Evolutionary conservation across 1,140 invertebrate species (phyloP).

Genomic region (Euglossa dilemma): DNA sequence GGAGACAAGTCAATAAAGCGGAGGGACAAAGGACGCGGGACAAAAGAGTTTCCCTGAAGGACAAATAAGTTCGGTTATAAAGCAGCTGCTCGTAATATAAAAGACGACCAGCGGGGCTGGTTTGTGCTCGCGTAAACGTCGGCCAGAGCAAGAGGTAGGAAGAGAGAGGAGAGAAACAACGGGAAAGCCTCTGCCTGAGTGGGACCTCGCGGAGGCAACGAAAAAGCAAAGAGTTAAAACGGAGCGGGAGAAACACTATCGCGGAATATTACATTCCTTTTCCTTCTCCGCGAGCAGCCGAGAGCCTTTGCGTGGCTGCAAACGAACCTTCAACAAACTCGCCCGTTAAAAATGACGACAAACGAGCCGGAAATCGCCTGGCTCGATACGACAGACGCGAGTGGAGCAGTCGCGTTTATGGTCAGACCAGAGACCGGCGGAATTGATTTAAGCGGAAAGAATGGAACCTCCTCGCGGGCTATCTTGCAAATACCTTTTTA

Average conservation of each 20-base stretch:
- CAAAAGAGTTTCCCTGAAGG: constrained; percentile 6
- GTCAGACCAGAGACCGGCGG: not conserved
- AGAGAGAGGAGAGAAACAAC: not conserved
- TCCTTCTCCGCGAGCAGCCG: not conserved
- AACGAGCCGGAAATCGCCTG: not conserved
- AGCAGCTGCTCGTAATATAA: constrained; percentile 33
- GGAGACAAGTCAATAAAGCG: constrained; percentile 28
- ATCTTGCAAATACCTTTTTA: too few species aligned
- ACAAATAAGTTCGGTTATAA: constrained; percentile 50
- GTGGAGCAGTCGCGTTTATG: too few species aligned
- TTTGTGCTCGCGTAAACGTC: not conserved
- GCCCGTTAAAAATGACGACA: not conserved
- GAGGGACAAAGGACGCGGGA: not conserved
- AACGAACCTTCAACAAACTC: not conserved
- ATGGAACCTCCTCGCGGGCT: too few species aligned
- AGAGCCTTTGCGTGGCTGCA: not conserved
- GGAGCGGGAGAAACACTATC: not conserved
- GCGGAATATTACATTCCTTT: constrained; percentile 6
- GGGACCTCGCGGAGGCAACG: not conserved
- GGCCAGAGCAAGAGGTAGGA: not conserved
- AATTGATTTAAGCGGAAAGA: too few species aligned
- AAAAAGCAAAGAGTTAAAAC: constrained; percentile 14
- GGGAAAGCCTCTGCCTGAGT: too few species aligned
- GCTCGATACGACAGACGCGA: not conserved
- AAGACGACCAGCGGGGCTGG: not conserved